Evolutionary conservation across 1,140 invertebrate genomes (phyloP), one percentile per base, ranked within the genome.

Genomic region (Thaumetopoea pityocampa): DNA sequence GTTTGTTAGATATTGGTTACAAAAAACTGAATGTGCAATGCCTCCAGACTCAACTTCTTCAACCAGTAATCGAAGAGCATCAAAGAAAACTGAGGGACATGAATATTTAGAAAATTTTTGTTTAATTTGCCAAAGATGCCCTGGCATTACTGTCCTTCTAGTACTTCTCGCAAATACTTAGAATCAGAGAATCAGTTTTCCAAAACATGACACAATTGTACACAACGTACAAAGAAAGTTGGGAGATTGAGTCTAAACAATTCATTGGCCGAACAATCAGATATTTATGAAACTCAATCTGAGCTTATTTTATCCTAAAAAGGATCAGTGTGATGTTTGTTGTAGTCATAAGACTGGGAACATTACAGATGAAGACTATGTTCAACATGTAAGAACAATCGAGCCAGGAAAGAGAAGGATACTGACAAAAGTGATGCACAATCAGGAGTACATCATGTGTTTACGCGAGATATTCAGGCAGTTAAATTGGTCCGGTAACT

Each of bases 291-390:
- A 67, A 42, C 36, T 46, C 15, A 72, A 69, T 37, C 33, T 72
- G 34, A 49, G 37, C 22, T 19, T 69, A 29, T 66, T 50, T 36
- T 42, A 55, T 15, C 78, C 73, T 4, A 63, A 57, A 47, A 83
- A 80, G 55, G 71, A 79, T 52, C 46, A 58, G 11, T 80, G 73
- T 43, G 66, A 78, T 14, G 38, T 58, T n/a, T 79, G 67, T 52
- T 56, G 46, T 37, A 26, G 17, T 30, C 54, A 47, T 52, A 60
- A 67, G 60, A 41, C 43, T 30, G 51, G 46, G 42, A 71, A 67
- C 30, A 40, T 79, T 29, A 50, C 20, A n/a, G 48, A 67, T 38
- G 62, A 61, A 49, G 43, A 52, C 19, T 69, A 55, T 17, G 34
- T 52, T 33, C 26, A 37, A 38, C 68, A 71, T 54, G 27, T n/a